phyloP scores from a whole-genome alignment of 2,797 vertebrate species.

The Phyllotis vaccarum region DNA sequence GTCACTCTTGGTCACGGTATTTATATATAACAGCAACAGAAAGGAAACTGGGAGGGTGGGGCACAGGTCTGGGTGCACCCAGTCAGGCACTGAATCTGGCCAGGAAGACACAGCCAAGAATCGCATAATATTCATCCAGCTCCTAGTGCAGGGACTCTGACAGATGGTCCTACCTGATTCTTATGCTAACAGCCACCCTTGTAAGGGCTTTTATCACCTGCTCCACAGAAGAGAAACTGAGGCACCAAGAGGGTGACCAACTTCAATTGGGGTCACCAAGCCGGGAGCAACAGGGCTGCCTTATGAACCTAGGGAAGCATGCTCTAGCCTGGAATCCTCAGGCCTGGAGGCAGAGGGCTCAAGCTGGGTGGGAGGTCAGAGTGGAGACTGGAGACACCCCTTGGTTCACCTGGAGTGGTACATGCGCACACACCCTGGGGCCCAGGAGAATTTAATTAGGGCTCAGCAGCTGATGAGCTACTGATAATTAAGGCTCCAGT shows the following conservation, averaged over 20 bases:
- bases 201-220: not conserved
- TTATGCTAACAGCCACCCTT: not conserved
- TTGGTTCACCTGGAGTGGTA: not conserved
- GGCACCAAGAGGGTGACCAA: not conserved
- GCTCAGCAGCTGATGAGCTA: conserved; percentile 48
- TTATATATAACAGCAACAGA: not conserved
- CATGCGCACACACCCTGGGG: not conserved
- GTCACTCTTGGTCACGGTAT: not conserved
- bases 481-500: conserved; percentile 73
- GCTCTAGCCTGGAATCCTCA: not conserved
- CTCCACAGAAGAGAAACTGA: conserved; percentile 44
- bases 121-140: rapidly evolving
- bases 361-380: not conserved
- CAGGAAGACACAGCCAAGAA: too few relatives aligned
- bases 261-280: not conserved
- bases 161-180: not conserved
- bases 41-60: too few relatives aligned
- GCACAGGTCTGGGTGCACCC: not conserved
- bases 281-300: not conserved
- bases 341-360: not conserved
- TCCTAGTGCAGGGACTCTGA: not conserved
- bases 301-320: not conserved
- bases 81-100: too few relatives aligned
- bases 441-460: conserved; percentile 73
- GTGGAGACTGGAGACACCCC: not conserved